Evolutionary conservation across 2,113 vertebrate genomes (phyloP).

Genomic region (Larimichthys crocea): DNA sequence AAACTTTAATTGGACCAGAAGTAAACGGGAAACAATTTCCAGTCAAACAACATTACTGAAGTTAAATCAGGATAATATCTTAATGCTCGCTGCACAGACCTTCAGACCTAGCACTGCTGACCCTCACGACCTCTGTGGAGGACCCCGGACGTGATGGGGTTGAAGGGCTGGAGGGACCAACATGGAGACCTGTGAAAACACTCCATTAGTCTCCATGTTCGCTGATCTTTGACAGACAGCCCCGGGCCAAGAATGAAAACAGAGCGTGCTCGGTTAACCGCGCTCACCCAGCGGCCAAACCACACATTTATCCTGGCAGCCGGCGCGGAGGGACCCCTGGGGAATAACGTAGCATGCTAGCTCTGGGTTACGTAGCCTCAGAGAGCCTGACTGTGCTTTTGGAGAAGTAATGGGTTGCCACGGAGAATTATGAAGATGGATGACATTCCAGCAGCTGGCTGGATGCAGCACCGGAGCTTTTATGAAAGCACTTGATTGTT

Average conservation of each 20-base stretch:
- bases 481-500: slow-evolving; percentile 39
- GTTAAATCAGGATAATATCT: not conserved
- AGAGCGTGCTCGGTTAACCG: slow-evolving; percentile 30
- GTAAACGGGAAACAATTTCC: not conserved
- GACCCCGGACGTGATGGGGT: not conserved
- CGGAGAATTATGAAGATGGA: slow-evolving; percentile 27
- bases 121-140: not conserved
- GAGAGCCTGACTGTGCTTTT: slow-evolving; percentile 13
- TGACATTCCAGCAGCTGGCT: slow-evolving; percentile 11
- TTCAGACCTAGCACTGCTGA: not conserved
- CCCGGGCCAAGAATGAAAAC: slow-evolving; percentile 12
- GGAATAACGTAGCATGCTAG: slow-evolving; percentile 35
- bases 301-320: slow-evolving; percentile 51
- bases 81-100: not conserved
- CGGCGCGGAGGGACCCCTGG: not conserved
- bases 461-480: slow-evolving; percentile 6
- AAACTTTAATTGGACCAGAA: too few relatives aligned
- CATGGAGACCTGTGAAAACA: not conserved
- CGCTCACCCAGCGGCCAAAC: slow-evolving; percentile 34
- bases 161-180: not conserved
- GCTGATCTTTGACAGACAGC: slow-evolving; percentile 9
- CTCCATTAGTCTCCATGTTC: slow-evolving; percentile 11
- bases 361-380: slow-evolving; percentile 19
- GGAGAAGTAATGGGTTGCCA: slow-evolving; percentile 23
- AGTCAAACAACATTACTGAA: not conserved